Percentiles rank a stretch among this genome's conserved stretches.
These are phyloP conservation scores for Archips xylosteana DNA, from an alignment of 2,888 invertebrate genomes.

Conservation along the genomic window DNA sequence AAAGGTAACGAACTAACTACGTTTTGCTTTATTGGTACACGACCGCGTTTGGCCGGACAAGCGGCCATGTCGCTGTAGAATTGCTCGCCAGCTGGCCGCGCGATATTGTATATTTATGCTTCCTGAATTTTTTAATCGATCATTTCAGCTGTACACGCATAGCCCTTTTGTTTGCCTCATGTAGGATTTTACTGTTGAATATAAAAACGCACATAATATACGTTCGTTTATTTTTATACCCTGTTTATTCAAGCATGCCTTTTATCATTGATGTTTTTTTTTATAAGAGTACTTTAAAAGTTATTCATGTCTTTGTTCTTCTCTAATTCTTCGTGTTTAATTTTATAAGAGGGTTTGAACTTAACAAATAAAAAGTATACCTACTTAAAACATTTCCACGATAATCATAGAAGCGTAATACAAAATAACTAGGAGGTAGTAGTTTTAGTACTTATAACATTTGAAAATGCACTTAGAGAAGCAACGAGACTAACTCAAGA, in stretches of 20 bases:
- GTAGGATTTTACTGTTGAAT: background rate
- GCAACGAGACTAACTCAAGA: background rate
- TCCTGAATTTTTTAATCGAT: conserved; percentile 20
- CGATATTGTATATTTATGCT: conserved; percentile 16
- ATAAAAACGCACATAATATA: background rate
- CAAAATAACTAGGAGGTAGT: too few relatives aligned
- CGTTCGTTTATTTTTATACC: background rate
- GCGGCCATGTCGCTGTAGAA: background rate
- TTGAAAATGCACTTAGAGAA: background rate
- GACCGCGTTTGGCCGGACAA: conserved; percentile 10
- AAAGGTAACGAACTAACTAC: conserved; percentile 9
- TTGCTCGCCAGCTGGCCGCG: conserved; percentile 10
- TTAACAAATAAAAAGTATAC: too few relatives aligned
- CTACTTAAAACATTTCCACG: too few relatives aligned
- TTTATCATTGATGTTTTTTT: background rate
- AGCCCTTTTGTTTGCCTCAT: background rate
- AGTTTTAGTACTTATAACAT: too few relatives aligned
- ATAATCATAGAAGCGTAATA: too few relatives aligned
- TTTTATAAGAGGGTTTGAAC: background rate
- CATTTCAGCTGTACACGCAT: background rate
- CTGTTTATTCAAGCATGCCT: background rate
- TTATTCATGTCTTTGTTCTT: background rate
- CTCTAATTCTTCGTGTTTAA: background rate
- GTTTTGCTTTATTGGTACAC: conserved; percentile 25
- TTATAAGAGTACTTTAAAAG: background rate